phyloP scores from a whole-genome alignment of 1,140 invertebrate species.

The Bombus huntii region DNA sequence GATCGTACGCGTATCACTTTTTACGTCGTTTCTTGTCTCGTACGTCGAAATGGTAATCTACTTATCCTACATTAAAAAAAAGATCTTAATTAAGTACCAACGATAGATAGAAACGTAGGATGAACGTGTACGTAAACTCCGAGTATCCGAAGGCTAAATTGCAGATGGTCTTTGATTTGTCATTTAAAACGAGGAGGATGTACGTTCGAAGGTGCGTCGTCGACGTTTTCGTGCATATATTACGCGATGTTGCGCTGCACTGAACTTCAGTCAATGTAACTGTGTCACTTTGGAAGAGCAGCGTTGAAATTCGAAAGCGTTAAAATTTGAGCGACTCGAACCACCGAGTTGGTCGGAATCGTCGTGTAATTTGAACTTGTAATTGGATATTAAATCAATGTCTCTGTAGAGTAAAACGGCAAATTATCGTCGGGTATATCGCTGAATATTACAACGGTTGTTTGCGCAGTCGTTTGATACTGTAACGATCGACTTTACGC shows the following conservation, averaged over 20 bases:
- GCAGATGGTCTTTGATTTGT: not conserved
- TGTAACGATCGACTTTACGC: not conserved
- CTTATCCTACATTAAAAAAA: too few relatives aligned
- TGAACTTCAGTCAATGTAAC: not conserved
- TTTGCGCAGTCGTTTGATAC: not conserved
- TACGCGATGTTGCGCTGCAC: not conserved
- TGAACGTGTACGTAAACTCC: too few relatives aligned
- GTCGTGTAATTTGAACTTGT: not conserved
- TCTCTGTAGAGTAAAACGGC: not conserved
- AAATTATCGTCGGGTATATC: not conserved
- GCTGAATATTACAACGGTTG: not conserved
- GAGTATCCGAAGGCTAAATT: too few relatives aligned
- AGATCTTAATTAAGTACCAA: too few relatives aligned
- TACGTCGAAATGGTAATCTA: not conserved
- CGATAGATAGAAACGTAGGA: too few relatives aligned
- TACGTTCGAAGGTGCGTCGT: not conserved
- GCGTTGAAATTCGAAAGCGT: not conserved
- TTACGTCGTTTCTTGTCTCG: not conserved
- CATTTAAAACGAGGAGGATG: not conserved
- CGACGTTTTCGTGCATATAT: not conserved
- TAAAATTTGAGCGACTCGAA: not conserved
- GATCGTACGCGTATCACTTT: not conserved
- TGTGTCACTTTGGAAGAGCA: too few relatives aligned
- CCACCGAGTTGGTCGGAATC: not conserved
- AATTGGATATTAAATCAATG: slow-evolving; percentile 23